Evolutionary conservation across 2,113 vertebrate genomes (phyloP).

Genomic region (Turdus rufiventris): DNA sequence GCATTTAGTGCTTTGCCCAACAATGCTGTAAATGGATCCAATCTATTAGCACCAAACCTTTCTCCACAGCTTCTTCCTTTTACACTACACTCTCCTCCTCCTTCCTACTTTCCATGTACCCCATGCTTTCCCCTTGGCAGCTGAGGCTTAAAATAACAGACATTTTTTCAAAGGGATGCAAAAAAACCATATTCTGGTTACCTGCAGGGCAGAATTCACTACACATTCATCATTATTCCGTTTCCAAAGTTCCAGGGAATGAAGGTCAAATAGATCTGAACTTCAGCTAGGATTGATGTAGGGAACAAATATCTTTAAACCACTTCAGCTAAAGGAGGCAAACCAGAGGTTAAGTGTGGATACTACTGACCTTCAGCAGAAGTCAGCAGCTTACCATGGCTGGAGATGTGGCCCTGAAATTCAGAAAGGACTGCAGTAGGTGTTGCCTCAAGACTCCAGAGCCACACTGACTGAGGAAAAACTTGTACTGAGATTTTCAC

Average conservation of each 20-base stretch:
- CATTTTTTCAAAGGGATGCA: not conserved
- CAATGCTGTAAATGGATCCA: not conserved
- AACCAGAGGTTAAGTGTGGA: not conserved
- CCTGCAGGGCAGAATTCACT: not conserved
- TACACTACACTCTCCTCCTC: not conserved
- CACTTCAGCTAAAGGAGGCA: not conserved
- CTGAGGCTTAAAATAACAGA: not conserved
- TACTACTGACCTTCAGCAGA: not conserved
- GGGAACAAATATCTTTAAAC: not conserved
- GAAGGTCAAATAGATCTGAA: not conserved
- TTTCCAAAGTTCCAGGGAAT: not conserved
- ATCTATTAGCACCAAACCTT: not conserved
- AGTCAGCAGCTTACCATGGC: not conserved
- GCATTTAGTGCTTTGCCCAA: not conserved
- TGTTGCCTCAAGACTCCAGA: not conserved
- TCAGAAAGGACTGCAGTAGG: not conserved
- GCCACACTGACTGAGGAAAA: not conserved
- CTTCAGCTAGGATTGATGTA: not conserved
- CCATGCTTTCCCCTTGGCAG: not conserved
- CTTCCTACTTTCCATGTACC: not conserved
- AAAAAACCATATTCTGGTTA: not conserved
- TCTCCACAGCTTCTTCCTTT: not conserved
- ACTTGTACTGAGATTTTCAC: not conserved
- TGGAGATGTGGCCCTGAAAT: not conserved
- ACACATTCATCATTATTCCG: not conserved